Conservation (phyloP, 1,140 invertebrate species). For the Leptopilina clavipes region DNA sequence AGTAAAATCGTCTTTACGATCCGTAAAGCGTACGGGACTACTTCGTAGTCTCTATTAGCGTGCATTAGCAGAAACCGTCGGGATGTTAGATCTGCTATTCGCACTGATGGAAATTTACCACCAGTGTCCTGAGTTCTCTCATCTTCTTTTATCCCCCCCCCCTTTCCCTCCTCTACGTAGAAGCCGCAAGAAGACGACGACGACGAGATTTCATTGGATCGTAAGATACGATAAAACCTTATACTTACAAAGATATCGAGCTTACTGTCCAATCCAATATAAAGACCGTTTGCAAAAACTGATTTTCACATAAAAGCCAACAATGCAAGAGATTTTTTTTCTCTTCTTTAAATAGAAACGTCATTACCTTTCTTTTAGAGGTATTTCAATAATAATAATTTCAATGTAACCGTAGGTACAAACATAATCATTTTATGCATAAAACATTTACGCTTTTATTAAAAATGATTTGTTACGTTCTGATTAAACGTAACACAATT, state of each 20-base stretch:
- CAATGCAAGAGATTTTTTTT: not conserved
- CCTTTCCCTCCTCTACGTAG: too few species aligned
- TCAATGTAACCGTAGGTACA: too few species aligned
- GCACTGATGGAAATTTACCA: slow-evolving; percentile 20
- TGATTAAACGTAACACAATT: too few species aligned
- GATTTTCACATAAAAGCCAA: not conserved
- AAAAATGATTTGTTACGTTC: too few species aligned
- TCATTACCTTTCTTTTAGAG: too few species aligned
- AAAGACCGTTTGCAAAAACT: not conserved
- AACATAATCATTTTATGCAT: too few species aligned
- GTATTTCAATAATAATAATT: too few species aligned
- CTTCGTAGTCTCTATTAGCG: not conserved
- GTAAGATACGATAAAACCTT: slow-evolving; percentile 15
- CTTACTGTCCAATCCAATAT: slow-evolving; percentile 13
- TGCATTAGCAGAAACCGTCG: slow-evolving; percentile 10
- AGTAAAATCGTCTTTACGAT: slow-evolving; percentile 25
- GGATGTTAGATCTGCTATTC: not conserved
- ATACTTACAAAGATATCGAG: slow-evolving; percentile 19
- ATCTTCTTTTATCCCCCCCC: slow-evolving; percentile 7
- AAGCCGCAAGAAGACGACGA: not conserved
- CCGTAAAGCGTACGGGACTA: not conserved
- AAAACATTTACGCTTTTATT: not conserved
- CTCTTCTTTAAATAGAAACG: not conserved
- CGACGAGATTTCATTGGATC: slow-evolving; percentile 4
- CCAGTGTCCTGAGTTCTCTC: slow-evolving; percentile 3